Evolutionary conservation across 2,797 vertebrate genomes (phyloP), one percentile per base, ranked within the genome.

Genomic region (Gobio occitaniae): DNA sequence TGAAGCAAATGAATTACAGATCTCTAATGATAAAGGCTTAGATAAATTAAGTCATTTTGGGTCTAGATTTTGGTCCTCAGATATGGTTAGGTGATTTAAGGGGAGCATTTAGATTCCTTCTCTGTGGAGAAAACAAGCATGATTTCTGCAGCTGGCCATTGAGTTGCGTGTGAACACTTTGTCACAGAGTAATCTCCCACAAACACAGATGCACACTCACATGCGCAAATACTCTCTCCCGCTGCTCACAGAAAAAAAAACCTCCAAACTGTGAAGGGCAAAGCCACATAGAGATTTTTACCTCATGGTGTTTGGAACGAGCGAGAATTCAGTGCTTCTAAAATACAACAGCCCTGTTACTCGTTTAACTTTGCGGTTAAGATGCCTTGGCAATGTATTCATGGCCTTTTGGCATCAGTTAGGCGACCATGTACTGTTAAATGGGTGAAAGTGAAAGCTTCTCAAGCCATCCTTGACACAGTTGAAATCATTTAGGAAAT

Each of bases 151-250:
- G 88, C 86, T 84, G 86, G 82, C 47, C 5, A 32, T 52, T 84
- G 84, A 80, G 84, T 78, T 79, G 86, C 84, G 52, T 89, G 82
- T 87, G 82, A 87, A 74, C 61, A 16, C 61, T 84, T 79, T 79
- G 74, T 86, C 75, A 74, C 78, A 83, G 70, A 85, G 78, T 69
- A 83, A 47, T 84, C 59, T 84, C 50, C 29, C 29, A 72, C 78
- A 81, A 38, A 76, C 78, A 69, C 38, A 69, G 44, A 82, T 68
- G 66, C 13, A 52, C 25, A 84, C 5, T 72, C 54, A 50, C n/a
- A 59, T 71, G 77, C 38, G 21, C 32, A 83, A 59, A 83, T 36
- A 80, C 21, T 81, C 44, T 63, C 54, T 80, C 68, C 47, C 75
- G 69, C 82, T 63, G 66, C 38, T 78, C 84, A 48, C 80, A 59